phyloP scores from a whole-genome alignment of 2,888 invertebrate genomes.

The Calameuta pallipes region DNA sequence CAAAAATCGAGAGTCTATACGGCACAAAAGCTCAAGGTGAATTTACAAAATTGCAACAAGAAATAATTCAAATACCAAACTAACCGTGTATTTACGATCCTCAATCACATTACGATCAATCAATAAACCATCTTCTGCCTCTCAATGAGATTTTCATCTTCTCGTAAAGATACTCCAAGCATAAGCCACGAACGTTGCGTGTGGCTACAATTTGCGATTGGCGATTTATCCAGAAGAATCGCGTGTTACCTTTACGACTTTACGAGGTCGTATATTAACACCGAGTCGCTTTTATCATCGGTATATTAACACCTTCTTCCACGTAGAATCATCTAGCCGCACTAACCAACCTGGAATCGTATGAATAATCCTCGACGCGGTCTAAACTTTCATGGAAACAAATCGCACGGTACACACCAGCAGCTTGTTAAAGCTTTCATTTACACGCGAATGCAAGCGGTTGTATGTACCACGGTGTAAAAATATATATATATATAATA shows the following conservation, averaged over 20 bases:
- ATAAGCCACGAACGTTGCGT: background rate
- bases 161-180: background rate
- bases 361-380: background rate
- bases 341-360: background rate
- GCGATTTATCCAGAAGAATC: constrained; percentile 25
- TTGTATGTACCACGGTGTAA: background rate
- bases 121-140: background rate
- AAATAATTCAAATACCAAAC: background rate
- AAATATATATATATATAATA: background rate
- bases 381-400: background rate
- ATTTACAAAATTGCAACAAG: background rate
- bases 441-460: background rate
- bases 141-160: background rate
- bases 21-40: background rate
- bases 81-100: background rate
- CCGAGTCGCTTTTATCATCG: constrained; percentile 38
- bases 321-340: background rate
- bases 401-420: background rate
- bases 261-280: constrained; percentile 37
- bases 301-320: constrained; percentile 33
- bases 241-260: constrained; percentile 33
- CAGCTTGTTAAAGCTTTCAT: background rate
- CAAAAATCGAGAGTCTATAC: background rate
- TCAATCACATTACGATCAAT: background rate
- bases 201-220: constrained; percentile 18